Conservation (phyloP, 2,797 vertebrate genomes). For the Merluccius polli region DNA sequence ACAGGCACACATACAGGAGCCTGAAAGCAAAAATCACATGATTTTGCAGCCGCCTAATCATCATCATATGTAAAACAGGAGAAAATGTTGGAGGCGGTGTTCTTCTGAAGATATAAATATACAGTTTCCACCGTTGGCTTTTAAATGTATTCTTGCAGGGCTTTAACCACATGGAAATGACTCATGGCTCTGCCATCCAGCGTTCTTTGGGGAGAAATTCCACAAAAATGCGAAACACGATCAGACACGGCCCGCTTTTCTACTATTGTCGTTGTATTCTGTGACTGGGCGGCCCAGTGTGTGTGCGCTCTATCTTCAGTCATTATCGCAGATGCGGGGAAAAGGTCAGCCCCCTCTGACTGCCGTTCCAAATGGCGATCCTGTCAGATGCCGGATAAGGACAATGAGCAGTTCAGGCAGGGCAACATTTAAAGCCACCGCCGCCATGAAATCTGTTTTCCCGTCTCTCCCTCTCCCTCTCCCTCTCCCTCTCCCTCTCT, state of each 20-base stretch:
- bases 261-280: constrained; percentile 5
- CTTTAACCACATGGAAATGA: constrained; percentile 28
- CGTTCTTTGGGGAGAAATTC: constrained; percentile 36
- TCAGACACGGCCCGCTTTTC: constrained; percentile 36
- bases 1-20: constrained; percentile 38
- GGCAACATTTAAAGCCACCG: constrained; percentile 45
- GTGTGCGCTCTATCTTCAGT: constrained; percentile 39
- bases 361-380: constrained; percentile 64
- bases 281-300: neutral
- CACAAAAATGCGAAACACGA: constrained; percentile 47
- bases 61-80: neutral
- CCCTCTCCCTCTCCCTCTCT: constrained; percentile 34
- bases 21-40: constrained; percentile 16
- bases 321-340: constrained; percentile 55
- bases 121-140: constrained; percentile 25
- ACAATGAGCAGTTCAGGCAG: constrained; percentile 18
- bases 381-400: constrained; percentile 57
- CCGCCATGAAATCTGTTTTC: constrained; percentile 52
- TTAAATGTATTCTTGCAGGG: constrained; percentile 15
- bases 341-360: constrained; percentile 72
- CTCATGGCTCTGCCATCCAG: constrained; percentile 10
- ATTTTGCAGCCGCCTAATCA: neutral
- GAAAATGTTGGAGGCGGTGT: constrained; percentile 1
- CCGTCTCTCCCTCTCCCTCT: constrained; percentile 34
- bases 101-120: constrained; percentile 32